Base-by-base conservation (phyloP, 2,113 vertebrate genomes). In the Apteryx mantelli region DNA sequence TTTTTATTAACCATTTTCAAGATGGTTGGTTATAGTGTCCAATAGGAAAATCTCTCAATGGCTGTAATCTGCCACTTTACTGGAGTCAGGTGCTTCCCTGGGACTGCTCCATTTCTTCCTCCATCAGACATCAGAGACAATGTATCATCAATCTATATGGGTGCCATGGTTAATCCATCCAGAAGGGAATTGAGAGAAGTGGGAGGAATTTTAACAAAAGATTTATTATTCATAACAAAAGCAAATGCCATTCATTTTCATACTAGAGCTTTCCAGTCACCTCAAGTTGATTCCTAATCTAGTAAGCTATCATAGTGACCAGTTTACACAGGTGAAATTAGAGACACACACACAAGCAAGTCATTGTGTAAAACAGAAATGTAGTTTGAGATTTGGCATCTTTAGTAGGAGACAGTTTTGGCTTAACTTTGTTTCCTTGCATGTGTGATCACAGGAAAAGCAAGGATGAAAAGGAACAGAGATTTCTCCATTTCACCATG, bases 171-270 rank as follows among this genome's bases (percentile, higher is more conserved):
- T 95, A 90, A 94, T 92, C 81, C 74, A 75, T 75, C 60, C 60
- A 83, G 91, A 88, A 94, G 56, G 56, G 75, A 93, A 75, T 58
- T 16, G 19, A 96, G 55, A 79, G 36, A 83, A 56, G 82, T 50
- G 17, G 46, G 36, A 95, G 68, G 56, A 89, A 93, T 95, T 92
- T 81, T 80, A 93, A 70, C 83, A 70, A 71, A 89, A 83, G 15
- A 79, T 92, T 64, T 88, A 86, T 94, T 95, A 74, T 66, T 97
- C 25, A 63, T 86, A 81, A 78, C 76, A 73, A 69, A 92, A 82
- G 76, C 44, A 89, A 90, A 89, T 44, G n/a, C 4, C 1, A 1
- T 85, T 91, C 0, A 5, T 58, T 28, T 76, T 50, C 42, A 86
- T 65, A 55, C 58, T 89, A 48, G 0, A 2, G 11, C 38, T 76